phyloP scores from a whole-genome alignment of 2,113 vertebrate species.

The Struthidea cinerea region DNA sequence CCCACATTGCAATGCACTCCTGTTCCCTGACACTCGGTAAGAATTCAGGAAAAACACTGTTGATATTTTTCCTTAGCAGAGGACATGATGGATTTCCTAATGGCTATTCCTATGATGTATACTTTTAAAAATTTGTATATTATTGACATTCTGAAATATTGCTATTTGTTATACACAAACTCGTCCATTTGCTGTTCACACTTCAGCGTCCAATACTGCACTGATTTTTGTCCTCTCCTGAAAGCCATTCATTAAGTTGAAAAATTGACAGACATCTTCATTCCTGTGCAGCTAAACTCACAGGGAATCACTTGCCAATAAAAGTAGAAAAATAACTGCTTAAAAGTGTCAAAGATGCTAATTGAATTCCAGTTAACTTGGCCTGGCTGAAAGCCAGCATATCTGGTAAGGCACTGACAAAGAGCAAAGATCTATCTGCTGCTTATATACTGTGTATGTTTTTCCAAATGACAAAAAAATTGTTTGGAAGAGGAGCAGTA shows the following conservation, averaged over 20 bases:
- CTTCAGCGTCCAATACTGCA: not conserved
- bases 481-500: not conserved
- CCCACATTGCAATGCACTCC: not conserved
- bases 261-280: not conserved
- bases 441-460: not conserved
- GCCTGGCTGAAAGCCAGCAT: not conserved
- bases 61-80: not conserved
- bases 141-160: not conserved
- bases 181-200: not conserved
- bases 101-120: not conserved
- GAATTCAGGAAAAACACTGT: not conserved
- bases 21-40: not conserved
- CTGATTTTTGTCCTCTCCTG: not conserved
- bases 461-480: not conserved
- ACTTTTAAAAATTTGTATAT: not conserved
- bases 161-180: slow-evolving; percentile 3
- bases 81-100: slow-evolving; percentile 16
- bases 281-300: not conserved
- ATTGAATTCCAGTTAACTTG: slow-evolving; percentile 13
- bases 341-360: slow-evolving; percentile 31
- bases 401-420: not conserved
- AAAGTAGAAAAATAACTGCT: slow-evolving; percentile 20
- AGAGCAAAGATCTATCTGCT: not conserved
- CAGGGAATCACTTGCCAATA: not conserved
- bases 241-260: not conserved